A percentile compares a stretch with the other conserved stretches of the same genome.
phyloP scores from a whole-genome alignment of 2,797 vertebrate genomes.

The Iguana delicatissima region DNA sequence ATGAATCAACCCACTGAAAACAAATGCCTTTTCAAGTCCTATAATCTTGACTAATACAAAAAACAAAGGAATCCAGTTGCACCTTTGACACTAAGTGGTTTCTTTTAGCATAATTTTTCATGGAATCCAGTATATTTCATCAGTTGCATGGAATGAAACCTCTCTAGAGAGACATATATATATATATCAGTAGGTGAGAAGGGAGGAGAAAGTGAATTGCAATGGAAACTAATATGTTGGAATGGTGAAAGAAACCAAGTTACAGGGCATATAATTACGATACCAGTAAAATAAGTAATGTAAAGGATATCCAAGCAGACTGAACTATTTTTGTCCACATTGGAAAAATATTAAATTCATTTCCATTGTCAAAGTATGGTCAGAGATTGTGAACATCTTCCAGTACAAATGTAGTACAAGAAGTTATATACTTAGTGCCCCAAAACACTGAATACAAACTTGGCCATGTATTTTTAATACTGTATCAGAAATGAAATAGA shows the following conservation, averaged over 20 bases:
- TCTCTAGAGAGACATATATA: no score
- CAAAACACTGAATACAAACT: neutral
- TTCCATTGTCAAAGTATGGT: neutral
- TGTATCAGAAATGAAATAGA: neutral
- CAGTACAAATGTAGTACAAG: neutral
- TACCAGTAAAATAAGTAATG: neutral
- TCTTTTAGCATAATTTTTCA: no score
- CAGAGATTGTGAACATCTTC: neutral
- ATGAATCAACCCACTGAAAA: neutral
- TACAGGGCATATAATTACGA: neutral
- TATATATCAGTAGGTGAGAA: no score
- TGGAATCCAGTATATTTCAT: no score
- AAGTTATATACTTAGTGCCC: neutral
- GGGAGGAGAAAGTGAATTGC: no score
- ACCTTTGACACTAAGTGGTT: no score
- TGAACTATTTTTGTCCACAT: neutral
- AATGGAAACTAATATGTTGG: no score
- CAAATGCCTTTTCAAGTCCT: neutral
- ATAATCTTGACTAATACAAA: neutral
- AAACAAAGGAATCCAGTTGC: neutral
- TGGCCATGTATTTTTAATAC: neutral
- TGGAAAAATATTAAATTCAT: neutral
- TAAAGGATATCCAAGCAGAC: neutral
- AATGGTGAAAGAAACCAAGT: no score
- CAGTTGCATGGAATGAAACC: no score